A percentile compares a stretch with the other conserved stretches of the same genome.
phyloP scores from a whole-genome alignment of 2,797 vertebrate genomes.

The Heliangelus exortis region DNA sequence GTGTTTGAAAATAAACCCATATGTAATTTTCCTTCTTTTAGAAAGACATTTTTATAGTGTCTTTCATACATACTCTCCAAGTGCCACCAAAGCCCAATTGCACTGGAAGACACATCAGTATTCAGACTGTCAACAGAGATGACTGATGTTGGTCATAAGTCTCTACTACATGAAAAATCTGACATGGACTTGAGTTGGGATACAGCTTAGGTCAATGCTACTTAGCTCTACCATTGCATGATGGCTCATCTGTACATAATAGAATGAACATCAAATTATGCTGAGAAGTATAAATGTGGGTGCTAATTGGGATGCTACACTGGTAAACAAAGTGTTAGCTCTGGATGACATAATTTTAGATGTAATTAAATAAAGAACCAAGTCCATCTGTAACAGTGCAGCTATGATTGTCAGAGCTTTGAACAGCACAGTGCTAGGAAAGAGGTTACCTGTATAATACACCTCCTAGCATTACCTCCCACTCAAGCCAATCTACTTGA shows the following conservation, averaged over 20 bases:
- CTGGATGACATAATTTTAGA: not conserved
- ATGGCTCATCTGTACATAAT: not conserved
- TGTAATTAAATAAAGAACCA: not conserved
- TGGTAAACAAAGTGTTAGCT: not conserved
- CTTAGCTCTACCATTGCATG: not conserved
- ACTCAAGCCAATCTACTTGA: not conserved
- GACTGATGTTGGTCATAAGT: slow-evolving; percentile 1
- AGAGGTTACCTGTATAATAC: not conserved
- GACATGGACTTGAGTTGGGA: not conserved
- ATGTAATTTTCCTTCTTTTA: not conserved
- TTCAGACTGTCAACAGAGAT: not conserved
- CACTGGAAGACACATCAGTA: not conserved
- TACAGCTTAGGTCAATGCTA: not conserved
- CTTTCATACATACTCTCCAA: not conserved
- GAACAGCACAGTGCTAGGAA: not conserved
- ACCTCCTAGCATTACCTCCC: not conserved
- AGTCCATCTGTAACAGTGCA: not conserved
- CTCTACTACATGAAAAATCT: not conserved
- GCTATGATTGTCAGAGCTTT: not conserved
- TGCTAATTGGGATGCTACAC: not conserved
- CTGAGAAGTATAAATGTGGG: not conserved
- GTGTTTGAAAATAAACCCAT: not conserved
- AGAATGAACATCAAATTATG: not conserved
- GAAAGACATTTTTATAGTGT: too few relatives aligned
- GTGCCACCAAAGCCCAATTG: not conserved